Conservation (phyloP, 2,113 vertebrate species). For the Orientallactaga bullata region DNA sequence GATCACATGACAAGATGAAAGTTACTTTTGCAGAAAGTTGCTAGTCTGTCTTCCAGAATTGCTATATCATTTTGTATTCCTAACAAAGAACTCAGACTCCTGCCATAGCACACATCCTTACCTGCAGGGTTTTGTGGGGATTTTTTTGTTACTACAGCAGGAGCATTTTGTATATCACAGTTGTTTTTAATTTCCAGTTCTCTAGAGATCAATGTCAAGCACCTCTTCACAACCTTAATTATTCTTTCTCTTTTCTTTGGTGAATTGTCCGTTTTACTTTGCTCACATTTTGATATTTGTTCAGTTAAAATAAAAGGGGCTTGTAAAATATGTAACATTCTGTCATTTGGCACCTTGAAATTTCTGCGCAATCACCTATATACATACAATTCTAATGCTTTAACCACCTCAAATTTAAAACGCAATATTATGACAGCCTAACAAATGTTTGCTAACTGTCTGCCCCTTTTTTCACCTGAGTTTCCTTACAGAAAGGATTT, state of each 20-base stretch:
- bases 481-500: too few relatives aligned
- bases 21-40: neutral
- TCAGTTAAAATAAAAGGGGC: neutral
- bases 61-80: neutral
- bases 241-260: neutral
- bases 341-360: too few relatives aligned
- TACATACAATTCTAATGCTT: too few relatives aligned
- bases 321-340: too few relatives aligned
- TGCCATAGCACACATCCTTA: neutral
- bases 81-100: neutral
- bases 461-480: too few relatives aligned
- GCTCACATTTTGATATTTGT: neutral
- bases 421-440: too few relatives aligned
- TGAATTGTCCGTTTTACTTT: neutral
- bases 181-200: neutral
- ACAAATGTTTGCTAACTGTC: too few relatives aligned
- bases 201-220: neutral
- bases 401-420: too few relatives aligned
- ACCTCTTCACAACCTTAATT: neutral
- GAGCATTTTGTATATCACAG: neutral
- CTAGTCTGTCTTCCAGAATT: neutral
- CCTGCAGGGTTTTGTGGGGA: neutral
- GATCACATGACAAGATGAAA: neutral
- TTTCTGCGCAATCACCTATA: too few relatives aligned
- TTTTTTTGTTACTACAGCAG: neutral